Evolutionary conservation across 2,888 invertebrate species (phyloP).

Genomic region (Oscheius sp.): DNA sequence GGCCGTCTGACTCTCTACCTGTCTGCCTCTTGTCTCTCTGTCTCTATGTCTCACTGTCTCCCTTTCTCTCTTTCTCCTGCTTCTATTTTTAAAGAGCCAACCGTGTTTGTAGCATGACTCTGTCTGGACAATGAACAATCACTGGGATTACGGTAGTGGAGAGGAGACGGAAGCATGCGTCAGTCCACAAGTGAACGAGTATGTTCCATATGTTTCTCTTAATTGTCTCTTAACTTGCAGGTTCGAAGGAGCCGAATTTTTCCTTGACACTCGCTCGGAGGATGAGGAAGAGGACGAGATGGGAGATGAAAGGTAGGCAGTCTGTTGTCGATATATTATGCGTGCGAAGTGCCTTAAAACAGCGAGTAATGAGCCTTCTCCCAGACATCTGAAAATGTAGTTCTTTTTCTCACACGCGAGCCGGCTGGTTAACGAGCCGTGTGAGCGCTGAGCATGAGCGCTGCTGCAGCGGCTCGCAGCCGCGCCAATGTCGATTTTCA

Average conservation of each 20-base stretch:
- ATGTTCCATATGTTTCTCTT: neutral
- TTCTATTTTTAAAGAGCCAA: neutral
- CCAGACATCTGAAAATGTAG: neutral
- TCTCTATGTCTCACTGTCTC: neutral
- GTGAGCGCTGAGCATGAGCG: no score
- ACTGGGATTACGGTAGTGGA: slow-evolving; percentile 23
- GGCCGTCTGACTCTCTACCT: no score
- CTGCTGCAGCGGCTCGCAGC: no score
- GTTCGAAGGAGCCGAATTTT: slow-evolving; percentile 17
- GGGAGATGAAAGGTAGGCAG: slow-evolving; percentile 15
- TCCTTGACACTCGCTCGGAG: neutral
- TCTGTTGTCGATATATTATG: neutral
- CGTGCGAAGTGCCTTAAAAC: neutral
- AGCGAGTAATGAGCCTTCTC: neutral
- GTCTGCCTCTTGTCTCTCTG: no score
- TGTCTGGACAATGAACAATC: slow-evolving; percentile 18
- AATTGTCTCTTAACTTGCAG: neutral
- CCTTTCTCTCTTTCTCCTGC: neutral
- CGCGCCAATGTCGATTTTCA: neutral
- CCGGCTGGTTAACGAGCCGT: no score
- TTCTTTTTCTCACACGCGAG: no score
- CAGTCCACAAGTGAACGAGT: slow-evolving; percentile 21
- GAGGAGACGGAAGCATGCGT: slow-evolving; percentile 29
- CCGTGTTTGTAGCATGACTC: slow-evolving; percentile 7
- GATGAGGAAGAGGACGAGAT: slow-evolving; percentile 2